Conservation (phyloP, 2,888 invertebrate species). For the Yponomeuta plumbellus region DNA sequence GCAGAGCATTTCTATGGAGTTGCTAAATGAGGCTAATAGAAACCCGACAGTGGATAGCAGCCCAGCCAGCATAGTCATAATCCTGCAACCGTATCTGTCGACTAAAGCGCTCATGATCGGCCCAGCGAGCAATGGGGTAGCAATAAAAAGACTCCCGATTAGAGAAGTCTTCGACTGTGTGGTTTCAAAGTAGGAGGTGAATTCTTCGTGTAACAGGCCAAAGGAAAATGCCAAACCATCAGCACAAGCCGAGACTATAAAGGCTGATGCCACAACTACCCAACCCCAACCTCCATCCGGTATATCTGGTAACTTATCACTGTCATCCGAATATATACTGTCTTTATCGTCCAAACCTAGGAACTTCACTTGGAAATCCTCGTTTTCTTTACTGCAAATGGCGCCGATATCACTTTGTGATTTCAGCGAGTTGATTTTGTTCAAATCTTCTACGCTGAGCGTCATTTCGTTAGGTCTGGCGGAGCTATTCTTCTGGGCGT, state of each 20-base stretch:
- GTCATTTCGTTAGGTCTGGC: not conserved
- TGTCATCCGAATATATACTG: constrained; percentile 58
- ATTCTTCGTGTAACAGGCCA: constrained; percentile 89
- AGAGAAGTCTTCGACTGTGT: constrained; percentile 90
- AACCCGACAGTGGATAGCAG: constrained; percentile 84
- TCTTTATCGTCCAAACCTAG: constrained; percentile 65
- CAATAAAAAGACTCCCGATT: constrained; percentile 92
- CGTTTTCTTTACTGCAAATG: constrained; percentile 37
- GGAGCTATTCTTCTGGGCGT: not conserved
- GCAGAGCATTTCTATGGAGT: constrained; percentile 85
- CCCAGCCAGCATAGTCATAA: constrained; percentile 84
- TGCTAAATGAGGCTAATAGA: constrained; percentile 80
- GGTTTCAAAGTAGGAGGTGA: constrained; percentile 85
- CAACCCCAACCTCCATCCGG: constrained; percentile 94
- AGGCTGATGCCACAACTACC: constrained; percentile 90
- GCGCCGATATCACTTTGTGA: constrained; percentile 40
- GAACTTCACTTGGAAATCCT: constrained; percentile 48
- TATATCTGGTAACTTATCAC: constrained; percentile 72
- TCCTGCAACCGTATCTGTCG: constrained; percentile 87
- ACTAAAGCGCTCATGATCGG: constrained; percentile 90
- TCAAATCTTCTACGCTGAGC: constrained; percentile 35
- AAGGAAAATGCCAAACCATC: constrained; percentile 96
- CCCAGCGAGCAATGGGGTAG: constrained; percentile 89
- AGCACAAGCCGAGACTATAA: constrained; percentile 91
- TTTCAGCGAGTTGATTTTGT: constrained; percentile 58